Conservation (phyloP, 2,113 vertebrate species). For the Gila orcuttii region DNA sequence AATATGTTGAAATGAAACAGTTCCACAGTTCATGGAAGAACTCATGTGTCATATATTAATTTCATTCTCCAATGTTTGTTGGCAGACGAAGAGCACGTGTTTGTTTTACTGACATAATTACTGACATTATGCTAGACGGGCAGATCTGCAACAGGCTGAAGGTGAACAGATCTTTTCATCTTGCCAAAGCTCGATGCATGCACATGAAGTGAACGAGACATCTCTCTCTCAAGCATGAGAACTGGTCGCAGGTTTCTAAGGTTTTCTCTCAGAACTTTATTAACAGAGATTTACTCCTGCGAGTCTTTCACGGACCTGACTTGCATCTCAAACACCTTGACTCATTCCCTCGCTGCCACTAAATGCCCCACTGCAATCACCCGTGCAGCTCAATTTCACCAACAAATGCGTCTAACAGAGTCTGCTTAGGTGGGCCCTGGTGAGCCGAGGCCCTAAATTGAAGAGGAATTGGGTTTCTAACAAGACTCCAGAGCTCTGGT, state of each 20-base stretch:
- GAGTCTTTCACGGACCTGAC: conserved; percentile 38
- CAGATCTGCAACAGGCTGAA: conserved; percentile 1
- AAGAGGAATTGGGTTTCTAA: conserved; percentile 65
- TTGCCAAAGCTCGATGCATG: not conserved
- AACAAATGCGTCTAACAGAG: conserved; percentile 60
- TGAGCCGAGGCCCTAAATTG: conserved; percentile 56
- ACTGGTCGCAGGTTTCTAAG: not conserved
- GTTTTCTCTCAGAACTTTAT: conserved; percentile 56
- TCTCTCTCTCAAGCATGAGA: conserved; percentile 10
- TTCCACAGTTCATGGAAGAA: not conserved
- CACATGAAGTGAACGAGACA: not conserved
- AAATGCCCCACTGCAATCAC: conserved; percentile 48
- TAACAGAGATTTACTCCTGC: conserved; percentile 58
- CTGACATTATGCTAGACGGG: not conserved
- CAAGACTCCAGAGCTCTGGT: conserved; percentile 66
- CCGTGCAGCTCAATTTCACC: conserved; percentile 60
- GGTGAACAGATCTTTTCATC: conserved; percentile 21
- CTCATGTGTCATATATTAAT: not conserved
- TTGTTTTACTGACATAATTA: not conserved
- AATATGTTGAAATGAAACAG: not conserved
- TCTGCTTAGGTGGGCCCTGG: conserved; percentile 54
- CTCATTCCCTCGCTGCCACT: conserved; percentile 49
- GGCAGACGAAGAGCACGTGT: not conserved
- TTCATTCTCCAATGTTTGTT: not conserved
- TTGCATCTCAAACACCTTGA: conserved; percentile 58